Evolutionary conservation across 2,113 vertebrate species (phyloP).

Genomic region (Sterrhoptilus dennistouni): DNA sequence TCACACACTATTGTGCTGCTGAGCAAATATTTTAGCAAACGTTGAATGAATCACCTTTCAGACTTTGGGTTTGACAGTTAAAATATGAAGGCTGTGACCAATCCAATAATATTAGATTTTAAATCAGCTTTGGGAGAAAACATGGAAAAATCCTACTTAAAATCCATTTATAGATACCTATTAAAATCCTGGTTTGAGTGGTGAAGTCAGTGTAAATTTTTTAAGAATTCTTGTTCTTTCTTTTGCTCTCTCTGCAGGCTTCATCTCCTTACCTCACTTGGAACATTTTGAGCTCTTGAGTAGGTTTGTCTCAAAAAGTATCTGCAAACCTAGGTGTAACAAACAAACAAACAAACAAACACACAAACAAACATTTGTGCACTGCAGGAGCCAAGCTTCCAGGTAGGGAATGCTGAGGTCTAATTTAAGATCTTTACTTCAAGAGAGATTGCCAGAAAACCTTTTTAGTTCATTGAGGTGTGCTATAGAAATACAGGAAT

Average conservation of each 20-base stretch:
- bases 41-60: slow-evolving; percentile 88
- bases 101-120: slow-evolving; percentile 78
- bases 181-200: slow-evolving; percentile 59
- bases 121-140: slow-evolving; percentile 70
- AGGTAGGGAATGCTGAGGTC: neutral
- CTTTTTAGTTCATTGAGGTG: neutral
- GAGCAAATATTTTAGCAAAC: slow-evolving; percentile 97
- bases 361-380: neutral
- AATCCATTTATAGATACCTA: slow-evolving; percentile 41
- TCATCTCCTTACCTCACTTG: neutral
- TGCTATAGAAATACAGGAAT: neutral
- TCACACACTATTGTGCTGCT: slow-evolving; percentile 86
- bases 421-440: slow-evolving; percentile 30
- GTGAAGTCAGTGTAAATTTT: neutral
- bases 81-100: slow-evolving; percentile 80
- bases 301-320: slow-evolving; percentile 19
- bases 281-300: slow-evolving; percentile 9
- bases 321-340: neutral
- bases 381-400: neutral
- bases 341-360: neutral
- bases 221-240: slow-evolving; percentile 25
- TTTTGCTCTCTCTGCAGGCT: neutral
- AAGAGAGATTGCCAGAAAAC: neutral
- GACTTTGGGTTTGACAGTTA: slow-evolving; percentile 77
- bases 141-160: slow-evolving; percentile 69